phyloP scores from a whole-genome alignment of 2,113 vertebrate genomes.

The Epinephelus moara region DNA sequence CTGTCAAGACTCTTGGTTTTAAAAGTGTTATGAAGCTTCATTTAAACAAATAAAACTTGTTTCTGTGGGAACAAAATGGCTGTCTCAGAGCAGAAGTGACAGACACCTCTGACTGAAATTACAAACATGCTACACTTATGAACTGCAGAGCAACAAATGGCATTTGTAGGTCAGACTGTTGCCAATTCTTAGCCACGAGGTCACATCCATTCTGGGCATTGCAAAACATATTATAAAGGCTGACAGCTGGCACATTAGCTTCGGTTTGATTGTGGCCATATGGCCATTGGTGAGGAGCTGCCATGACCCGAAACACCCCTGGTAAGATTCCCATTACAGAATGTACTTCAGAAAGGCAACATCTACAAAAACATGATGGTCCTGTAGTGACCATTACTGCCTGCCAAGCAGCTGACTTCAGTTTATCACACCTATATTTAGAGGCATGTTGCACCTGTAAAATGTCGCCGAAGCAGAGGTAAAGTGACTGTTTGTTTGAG shows the following conservation, averaged over 20 bases:
- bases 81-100: not conserved
- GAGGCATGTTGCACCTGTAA: slow-evolving; percentile 30
- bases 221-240: slow-evolving; percentile 56
- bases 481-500: slow-evolving; percentile 27
- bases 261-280: slow-evolving; percentile 78
- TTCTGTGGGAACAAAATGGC: not conserved
- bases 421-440: slow-evolving; percentile 52
- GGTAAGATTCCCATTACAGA: slow-evolving; percentile 64
- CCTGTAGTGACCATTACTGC: slow-evolving; percentile 60
- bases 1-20: not conserved
- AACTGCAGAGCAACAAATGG: slow-evolving; percentile 28
- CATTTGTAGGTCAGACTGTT: slow-evolving; percentile 42
- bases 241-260: slow-evolving; percentile 78
- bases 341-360: slow-evolving; percentile 66
- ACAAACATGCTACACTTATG: slow-evolving; percentile 6
- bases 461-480: slow-evolving; percentile 3
- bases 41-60: not conserved
- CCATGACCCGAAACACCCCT: slow-evolving; percentile 70
- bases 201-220: slow-evolving; percentile 57
- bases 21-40: not conserved
- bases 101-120: slow-evolving; percentile 7
- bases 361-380: slow-evolving; percentile 62
- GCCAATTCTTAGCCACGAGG: slow-evolving; percentile 43
- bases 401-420: slow-evolving; percentile 59
- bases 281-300: slow-evolving; percentile 68